These are phyloP conservation scores for zebrafish (Danio rerio) DNA, from an alignment of 2,113 vertebrate species.

Conservation along the genomic window DNA sequence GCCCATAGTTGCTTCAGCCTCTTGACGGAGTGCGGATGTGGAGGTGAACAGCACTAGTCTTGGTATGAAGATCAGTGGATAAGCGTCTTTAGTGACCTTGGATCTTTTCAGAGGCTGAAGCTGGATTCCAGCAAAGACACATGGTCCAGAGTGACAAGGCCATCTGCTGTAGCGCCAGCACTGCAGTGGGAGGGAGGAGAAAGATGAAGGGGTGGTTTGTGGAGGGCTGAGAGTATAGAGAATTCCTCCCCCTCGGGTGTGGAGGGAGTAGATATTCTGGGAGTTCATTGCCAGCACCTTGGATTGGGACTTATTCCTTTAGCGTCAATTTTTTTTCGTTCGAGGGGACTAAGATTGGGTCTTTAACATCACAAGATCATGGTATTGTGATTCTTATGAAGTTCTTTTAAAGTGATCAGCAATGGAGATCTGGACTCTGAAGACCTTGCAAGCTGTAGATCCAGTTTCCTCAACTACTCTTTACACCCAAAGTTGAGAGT, in stretches of 20 bases:
- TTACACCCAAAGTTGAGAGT: slow-evolving; percentile 73
- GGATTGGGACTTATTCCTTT: slow-evolving; percentile 70
- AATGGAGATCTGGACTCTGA: slow-evolving; percentile 68
- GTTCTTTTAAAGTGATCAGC: slow-evolving; percentile 45
- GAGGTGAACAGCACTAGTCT: slow-evolving; percentile 49
- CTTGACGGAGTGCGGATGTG: slow-evolving; percentile 33
- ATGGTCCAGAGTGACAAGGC: slow-evolving; percentile 83
- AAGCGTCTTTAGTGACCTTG: slow-evolving; percentile 79
- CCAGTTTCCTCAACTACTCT: slow-evolving; percentile 69
- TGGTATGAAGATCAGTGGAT: slow-evolving; percentile 60
- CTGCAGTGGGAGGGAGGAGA: slow-evolving; percentile 65
- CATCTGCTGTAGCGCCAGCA: slow-evolving; percentile 78
- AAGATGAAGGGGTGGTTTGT: slow-evolving; percentile 69
- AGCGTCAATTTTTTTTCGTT: slow-evolving; percentile 1
- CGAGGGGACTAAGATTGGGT: slow-evolving; percentile 37
- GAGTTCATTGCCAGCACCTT: slow-evolving; percentile 71
- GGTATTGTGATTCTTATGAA: slow-evolving; percentile 30
- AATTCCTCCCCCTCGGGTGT: slow-evolving; percentile 78
- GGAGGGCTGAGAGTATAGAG: slow-evolving; percentile 64
- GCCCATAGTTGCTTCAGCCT: slow-evolving; percentile 14
- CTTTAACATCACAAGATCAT: slow-evolving; percentile 48
- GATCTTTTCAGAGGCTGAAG: slow-evolving; percentile 75
- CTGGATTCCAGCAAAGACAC: slow-evolving; percentile 81
- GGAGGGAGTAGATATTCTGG: slow-evolving; percentile 81
- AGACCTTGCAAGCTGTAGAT: slow-evolving; percentile 66